Conservation (phyloP, 2,113 vertebrate species). For the Tiliqua scincoides region DNA sequence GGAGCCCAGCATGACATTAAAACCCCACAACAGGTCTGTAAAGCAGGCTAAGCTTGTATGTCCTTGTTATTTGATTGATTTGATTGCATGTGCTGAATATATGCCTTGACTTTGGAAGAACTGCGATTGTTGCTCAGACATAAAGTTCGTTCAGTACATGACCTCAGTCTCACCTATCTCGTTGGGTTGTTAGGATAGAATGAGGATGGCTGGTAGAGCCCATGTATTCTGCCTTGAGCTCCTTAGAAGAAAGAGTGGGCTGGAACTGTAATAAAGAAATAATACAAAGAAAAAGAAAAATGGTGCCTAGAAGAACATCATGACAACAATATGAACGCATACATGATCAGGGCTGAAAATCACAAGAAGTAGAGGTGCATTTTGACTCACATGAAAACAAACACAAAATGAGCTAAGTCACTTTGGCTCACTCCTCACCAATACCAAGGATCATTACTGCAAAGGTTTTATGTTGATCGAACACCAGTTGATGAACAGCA, state of each 20-base stretch:
- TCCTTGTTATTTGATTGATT: background rate
- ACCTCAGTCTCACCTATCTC: background rate
- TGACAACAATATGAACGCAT: background rate
- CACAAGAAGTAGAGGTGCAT: background rate
- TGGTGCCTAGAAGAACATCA: background rate
- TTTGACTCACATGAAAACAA: background rate
- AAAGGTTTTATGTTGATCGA: slow-evolving; percentile 65
- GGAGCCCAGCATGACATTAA: background rate
- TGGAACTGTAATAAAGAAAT: background rate
- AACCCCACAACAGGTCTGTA: background rate
- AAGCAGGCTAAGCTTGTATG: background rate
- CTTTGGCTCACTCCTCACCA: slow-evolving; percentile 58
- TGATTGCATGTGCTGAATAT: background rate
- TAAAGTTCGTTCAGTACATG: background rate
- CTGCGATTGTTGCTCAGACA: background rate
- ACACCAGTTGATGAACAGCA: slow-evolving; percentile 50
- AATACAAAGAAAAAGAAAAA: background rate
- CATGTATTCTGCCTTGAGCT: background rate
- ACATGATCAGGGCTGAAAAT: background rate
- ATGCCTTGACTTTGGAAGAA: background rate
- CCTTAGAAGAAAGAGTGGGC: background rate
- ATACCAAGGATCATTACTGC: slow-evolving; percentile 49
- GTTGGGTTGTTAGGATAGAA: background rate
- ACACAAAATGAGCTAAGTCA: background rate
- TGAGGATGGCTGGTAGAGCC: background rate